Conservation (phyloP, 2,797 vertebrate species). For the Anguilla pacifica region DNA sequence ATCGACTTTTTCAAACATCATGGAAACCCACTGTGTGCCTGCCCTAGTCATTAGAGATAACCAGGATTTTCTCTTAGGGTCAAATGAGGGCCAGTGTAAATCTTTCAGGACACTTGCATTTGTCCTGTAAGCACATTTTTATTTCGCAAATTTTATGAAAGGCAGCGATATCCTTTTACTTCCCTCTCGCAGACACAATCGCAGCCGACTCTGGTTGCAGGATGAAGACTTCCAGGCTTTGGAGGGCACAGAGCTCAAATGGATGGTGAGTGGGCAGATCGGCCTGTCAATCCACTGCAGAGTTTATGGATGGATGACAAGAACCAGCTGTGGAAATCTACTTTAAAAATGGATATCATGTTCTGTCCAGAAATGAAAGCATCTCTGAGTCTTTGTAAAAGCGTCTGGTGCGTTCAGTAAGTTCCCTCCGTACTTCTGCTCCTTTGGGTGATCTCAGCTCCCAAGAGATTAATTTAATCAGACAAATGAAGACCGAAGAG, state of each 20-base stretch:
- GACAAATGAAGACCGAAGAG: neutral
- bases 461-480: neutral
- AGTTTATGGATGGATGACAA: no score
- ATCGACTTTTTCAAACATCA: no score
- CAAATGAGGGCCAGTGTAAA: neutral
- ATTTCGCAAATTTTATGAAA: neutral
- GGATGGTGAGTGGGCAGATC: neutral
- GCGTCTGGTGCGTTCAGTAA: neutral
- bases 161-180: neutral
- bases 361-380: no score
- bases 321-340: no score
- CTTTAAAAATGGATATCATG: no score
- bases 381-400: neutral
- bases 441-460: neutral
- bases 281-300: neutral
- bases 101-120: neutral
- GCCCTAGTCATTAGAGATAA: neutral
- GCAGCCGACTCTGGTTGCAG: neutral
- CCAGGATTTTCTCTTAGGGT: constrained; percentile 5
- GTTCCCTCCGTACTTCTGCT: neutral
- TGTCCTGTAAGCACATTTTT: neutral
- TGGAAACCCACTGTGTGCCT: neutral
- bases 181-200: neutral
- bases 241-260: neutral
- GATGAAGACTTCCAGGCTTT: neutral